Evolutionary conservation across 2,113 vertebrate species (phyloP), one percentile per base, ranked within the genome.

Genomic region (Colistium nudipinnis): DNA sequence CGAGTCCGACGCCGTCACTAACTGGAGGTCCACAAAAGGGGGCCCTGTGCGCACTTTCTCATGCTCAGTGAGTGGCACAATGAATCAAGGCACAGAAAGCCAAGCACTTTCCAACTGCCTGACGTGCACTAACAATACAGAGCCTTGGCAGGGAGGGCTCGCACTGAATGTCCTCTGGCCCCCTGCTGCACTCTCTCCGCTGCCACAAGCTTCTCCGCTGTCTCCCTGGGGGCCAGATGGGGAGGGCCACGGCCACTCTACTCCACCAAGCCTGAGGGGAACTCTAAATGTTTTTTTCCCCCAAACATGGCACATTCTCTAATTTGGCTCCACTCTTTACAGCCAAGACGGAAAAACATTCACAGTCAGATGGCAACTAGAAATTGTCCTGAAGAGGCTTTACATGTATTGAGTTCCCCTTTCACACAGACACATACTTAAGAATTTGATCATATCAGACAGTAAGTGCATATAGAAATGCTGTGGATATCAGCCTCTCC

Each of bases 11-110:
- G 74, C 80, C 56, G 79, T 67, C 80, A 81, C 65, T 41, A 78
- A 74, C 48, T 53, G 36, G 43, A 78, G 73, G 67, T 56, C 33
- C 65, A 89, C 82, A 88, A 83, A 83, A n/a, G n/a, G 82, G 72
- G 69, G 57, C 73, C 79, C 78, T 87, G 72, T 81, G 66, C 76
- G 62, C 64, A 35, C 65, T 59, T 83, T 81, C 78, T 81, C 71
- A 79, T 64, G 80, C 81, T 83, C 47, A 53, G 68, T 31, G 35
- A 55, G 24, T 59, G 54, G 72, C 66, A 80, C 70, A 87, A 82
- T 86, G 84, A 89, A 87, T 81, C 78, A 79, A 74, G 83, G 66
- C 75, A 88, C 82, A 88, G n/a, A 80, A 88, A 81, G 74, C 66
- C 24, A 51, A 80, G 84, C 74, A 63, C 86, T 82, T 67, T 82